These are phyloP conservation scores for Blastobasis lacticolella DNA, from an alignment of 2,888 invertebrate species.

Conservation along the genomic window DNA sequence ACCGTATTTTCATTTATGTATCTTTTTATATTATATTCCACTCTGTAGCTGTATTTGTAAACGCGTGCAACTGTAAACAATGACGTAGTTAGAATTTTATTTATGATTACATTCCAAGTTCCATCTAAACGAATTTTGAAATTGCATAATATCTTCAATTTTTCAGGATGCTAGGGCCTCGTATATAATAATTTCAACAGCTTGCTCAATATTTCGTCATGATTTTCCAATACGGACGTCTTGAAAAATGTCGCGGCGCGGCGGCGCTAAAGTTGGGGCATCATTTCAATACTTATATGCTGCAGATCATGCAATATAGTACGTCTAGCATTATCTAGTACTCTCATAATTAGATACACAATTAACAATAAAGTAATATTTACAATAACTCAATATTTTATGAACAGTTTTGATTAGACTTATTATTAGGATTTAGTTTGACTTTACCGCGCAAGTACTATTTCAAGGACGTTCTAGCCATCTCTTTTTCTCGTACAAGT, in stretches of 20 bases:
- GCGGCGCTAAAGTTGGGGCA: slow-evolving; percentile 16
- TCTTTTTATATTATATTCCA: too few relatives aligned
- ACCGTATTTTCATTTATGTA: too few relatives aligned
- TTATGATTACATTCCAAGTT: too few relatives aligned
- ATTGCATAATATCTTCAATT: too few relatives aligned
- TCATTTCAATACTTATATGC: slow-evolving; percentile 16
- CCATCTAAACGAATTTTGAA: too few relatives aligned
- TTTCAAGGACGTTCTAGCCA: slow-evolving; percentile 44
- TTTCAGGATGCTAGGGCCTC: too few relatives aligned
- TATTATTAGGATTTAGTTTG: slow-evolving; percentile 31
- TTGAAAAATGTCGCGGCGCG: slow-evolving; percentile 26
- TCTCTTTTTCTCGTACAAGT: slow-evolving; percentile 49
- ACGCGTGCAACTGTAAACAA: too few relatives aligned
- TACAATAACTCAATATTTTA: neutral
- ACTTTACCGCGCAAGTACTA: slow-evolving; percentile 68
- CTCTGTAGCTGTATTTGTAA: too few relatives aligned
- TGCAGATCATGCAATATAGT: neutral
- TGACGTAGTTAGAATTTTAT: too few relatives aligned
- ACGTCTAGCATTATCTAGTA: neutral
- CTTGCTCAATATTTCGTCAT: slow-evolving; percentile 24
- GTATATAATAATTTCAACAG: neutral
- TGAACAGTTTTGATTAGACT: neutral
- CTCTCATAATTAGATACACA: neutral
- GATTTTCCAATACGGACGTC: slow-evolving; percentile 18
- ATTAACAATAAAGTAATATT: neutral